phyloP scores from a whole-genome alignment of 2,797 vertebrate species.

The Chelonia mydas region DNA sequence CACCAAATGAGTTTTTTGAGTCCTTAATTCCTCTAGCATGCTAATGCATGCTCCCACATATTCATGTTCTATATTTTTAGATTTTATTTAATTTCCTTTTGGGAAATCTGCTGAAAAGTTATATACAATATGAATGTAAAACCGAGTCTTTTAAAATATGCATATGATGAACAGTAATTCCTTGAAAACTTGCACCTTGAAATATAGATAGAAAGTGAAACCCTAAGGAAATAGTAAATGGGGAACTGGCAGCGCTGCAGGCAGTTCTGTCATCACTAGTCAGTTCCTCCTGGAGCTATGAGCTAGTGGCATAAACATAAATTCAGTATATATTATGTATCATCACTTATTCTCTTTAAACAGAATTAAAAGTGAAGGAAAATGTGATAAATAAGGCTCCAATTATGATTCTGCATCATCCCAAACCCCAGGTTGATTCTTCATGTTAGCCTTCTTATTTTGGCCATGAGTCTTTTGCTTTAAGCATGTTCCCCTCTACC shows the following conservation, averaged over 20 bases:
- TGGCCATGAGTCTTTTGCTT: neutral
- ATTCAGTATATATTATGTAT: constrained; percentile 15
- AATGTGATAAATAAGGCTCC: constrained; percentile 18
- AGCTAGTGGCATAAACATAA: constrained; percentile 20
- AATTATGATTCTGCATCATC: constrained; percentile 26
- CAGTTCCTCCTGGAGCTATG: constrained; percentile 24
- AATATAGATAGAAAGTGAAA: neutral
- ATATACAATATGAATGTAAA: constrained; percentile 10
- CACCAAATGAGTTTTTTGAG: neutral
- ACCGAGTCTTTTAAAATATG: neutral
- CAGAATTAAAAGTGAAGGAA: constrained; percentile 49
- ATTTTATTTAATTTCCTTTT: constrained; percentile 22
- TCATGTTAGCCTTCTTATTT: neutral
- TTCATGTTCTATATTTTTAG: neutral
- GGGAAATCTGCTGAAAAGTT: neutral
- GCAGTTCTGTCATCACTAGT: neutral
- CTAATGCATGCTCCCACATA: neutral
- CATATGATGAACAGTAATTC: neutral
- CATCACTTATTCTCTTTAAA: constrained; percentile 38
- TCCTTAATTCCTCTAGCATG: neutral
- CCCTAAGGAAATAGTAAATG: neutral
- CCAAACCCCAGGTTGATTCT: neutral
- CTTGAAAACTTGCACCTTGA: neutral
- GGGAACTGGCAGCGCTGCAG: neutral
- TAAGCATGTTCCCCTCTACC: constrained; percentile 18